Percentiles rank a stretch among this genome's conserved stretches.
Evolutionary conservation across 2,113 vertebrate genomes (phyloP).

Genomic region (Strigops habroptila): DNA sequence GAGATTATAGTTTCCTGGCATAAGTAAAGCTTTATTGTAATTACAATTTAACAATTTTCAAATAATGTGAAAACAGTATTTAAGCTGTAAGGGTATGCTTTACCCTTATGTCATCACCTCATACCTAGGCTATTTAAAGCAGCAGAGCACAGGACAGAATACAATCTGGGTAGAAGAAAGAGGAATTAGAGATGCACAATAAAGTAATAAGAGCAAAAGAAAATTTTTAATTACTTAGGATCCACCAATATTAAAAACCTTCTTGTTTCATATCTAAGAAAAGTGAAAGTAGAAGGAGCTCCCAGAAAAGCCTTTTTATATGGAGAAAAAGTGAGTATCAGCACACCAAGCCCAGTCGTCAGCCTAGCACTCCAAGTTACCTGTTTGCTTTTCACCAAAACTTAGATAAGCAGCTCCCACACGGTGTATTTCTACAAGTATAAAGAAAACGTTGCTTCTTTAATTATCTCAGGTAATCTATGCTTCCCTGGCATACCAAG

Average conservation of each 20-base stretch:
- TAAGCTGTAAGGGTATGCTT: neutral
- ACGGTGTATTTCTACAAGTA: neutral
- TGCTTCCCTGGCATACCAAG: neutral
- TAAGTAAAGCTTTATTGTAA: neutral
- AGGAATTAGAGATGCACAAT: neutral
- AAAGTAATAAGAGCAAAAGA: neutral
- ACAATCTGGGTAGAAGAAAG: neutral
- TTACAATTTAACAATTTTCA: neutral
- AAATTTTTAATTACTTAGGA: neutral
- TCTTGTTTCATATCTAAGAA: neutral
- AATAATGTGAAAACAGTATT: neutral
- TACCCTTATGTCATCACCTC: neutral
- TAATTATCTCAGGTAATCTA: neutral
- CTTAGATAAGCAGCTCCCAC: neutral
- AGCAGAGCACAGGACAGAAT: neutral
- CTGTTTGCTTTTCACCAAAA: neutral
- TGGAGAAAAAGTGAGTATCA: neutral
- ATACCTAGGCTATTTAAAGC: neutral
- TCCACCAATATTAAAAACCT: neutral
- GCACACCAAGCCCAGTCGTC: neutral
- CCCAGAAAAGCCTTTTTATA: neutral
- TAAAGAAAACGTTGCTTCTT: neutral
- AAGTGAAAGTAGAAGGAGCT: neutral
- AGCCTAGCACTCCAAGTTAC: neutral
- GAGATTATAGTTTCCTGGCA: neutral